Percentiles rank a stretch among this genome's conserved stretches.
phyloP scores from a whole-genome alignment of 1,140 invertebrate genomes.

The Aradophagus sp. region DNA sequence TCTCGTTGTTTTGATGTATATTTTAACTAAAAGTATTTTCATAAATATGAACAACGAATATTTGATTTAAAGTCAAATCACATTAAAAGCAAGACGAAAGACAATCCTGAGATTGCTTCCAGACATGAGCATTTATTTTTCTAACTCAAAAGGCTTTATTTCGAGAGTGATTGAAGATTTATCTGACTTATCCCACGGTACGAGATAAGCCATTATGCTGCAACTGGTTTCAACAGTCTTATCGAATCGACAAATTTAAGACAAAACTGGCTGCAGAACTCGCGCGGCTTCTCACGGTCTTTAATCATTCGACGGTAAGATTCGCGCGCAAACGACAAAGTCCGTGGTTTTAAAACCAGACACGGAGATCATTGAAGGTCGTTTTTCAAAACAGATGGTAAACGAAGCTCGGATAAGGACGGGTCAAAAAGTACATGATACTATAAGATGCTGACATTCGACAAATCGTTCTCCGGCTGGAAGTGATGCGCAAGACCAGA shows the following conservation, averaged over 20 bases:
- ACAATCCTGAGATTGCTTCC: no score
- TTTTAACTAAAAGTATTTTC: no score
- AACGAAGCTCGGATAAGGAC: slow-evolving; percentile 18
- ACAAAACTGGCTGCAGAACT: not conserved
- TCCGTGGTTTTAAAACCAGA: no score
- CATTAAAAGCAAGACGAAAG: no score
- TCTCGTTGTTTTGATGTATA: no score
- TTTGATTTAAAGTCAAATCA: no score
- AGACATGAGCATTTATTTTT: no score
- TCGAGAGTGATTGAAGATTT: slow-evolving; percentile 39
- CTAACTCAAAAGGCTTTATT: no score
- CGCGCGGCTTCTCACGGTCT: slow-evolving; percentile 1
- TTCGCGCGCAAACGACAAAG: no score
- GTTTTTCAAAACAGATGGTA: slow-evolving; percentile 19
- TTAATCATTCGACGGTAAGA: slow-evolving; percentile 3
- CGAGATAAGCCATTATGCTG: slow-evolving; percentile 20
- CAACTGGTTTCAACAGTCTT: slow-evolving; percentile 10
- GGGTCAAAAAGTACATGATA: slow-evolving; percentile 34
- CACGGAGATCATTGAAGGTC: not conserved
- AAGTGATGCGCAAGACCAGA: slow-evolving; percentile 40
- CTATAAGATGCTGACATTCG: slow-evolving; percentile 56
- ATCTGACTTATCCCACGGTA: slow-evolving; percentile 24
- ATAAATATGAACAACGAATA: no score
- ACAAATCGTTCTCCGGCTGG: slow-evolving; percentile 57
- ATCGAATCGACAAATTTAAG: slow-evolving; percentile 26